A percentile compares a stretch with the other conserved stretches of the same genome.
Evolutionary conservation across 1,140 invertebrate genomes (phyloP).

Genomic region (Araneus ventricosus): DNA sequence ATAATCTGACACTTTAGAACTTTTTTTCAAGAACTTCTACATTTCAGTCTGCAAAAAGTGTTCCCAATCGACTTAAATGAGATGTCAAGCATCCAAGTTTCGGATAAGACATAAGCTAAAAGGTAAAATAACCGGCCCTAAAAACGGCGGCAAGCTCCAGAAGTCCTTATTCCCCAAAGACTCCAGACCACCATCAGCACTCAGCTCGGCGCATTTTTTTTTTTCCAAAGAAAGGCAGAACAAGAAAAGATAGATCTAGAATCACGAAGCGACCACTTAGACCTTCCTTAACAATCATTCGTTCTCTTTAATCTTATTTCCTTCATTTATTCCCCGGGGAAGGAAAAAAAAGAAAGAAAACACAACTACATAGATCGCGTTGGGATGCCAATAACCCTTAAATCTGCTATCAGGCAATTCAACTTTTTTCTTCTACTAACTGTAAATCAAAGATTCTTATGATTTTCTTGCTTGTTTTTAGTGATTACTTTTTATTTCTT

Average conservation of each 20-base stretch:
- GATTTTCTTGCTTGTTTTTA: too few relatives aligned
- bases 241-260: constrained; percentile 48
- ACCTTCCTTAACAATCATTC: constrained; percentile 61
- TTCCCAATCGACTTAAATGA: constrained; percentile 18
- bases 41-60: neutral
- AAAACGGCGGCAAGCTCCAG: neutral
- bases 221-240: neutral
- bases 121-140: neutral
- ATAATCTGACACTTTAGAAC: too few relatives aligned
- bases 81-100: neutral
- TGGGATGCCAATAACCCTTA: neutral
- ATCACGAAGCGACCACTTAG: constrained; percentile 63
- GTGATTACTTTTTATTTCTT: too few relatives aligned
- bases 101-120: neutral
- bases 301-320: constrained; percentile 69
- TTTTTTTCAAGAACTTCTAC: too few relatives aligned
- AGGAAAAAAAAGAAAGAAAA: constrained; percentile 16
- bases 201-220: neutral
- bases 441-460: too few relatives aligned
- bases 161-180: constrained; percentile 43
- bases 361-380: neutral
- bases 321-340: constrained; percentile 48
- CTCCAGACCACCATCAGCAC: constrained; percentile 28
- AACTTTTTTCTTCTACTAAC: too few relatives aligned
- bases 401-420: neutral